Conservation (phyloP, 2,113 vertebrate species). For the Candoia aspera region DNA sequence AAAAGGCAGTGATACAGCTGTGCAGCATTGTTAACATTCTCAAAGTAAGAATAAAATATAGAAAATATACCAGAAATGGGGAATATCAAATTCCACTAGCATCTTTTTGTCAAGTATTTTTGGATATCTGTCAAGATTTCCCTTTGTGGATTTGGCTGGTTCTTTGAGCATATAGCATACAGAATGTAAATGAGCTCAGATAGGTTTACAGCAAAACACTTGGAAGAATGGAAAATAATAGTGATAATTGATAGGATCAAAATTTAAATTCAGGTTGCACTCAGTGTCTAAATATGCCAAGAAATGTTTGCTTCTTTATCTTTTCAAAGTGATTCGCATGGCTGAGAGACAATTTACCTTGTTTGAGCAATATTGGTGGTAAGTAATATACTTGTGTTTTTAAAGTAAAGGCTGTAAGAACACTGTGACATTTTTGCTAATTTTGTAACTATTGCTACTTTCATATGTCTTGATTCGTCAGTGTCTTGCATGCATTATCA, state of each 20-base stretch:
- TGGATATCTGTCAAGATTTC: slow-evolving; percentile 55
- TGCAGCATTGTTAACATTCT: slow-evolving; percentile 45
- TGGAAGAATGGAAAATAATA: slow-evolving; percentile 25
- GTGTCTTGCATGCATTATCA: slow-evolving; percentile 72
- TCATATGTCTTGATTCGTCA: slow-evolving; percentile 58
- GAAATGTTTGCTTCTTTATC: slow-evolving; percentile 61
- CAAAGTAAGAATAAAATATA: slow-evolving; percentile 44
- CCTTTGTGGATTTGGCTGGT: slow-evolving; percentile 53
- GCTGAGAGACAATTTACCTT: slow-evolving; percentile 69
- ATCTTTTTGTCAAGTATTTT: slow-evolving; percentile 55
- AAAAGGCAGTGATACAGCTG: slow-evolving; percentile 47
- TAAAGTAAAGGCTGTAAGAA: slow-evolving; percentile 73
- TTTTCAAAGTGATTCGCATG: slow-evolving; percentile 70
- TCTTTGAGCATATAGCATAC: slow-evolving; percentile 54
- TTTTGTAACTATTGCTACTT: slow-evolving; percentile 65
- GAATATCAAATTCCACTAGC: slow-evolving; percentile 29
- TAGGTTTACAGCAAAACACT: slow-evolving; percentile 63
- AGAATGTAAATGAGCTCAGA: slow-evolving; percentile 52
- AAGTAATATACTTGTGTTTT: slow-evolving; percentile 71
- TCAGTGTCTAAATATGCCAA: slow-evolving; percentile 64
- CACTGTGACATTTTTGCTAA: slow-evolving; percentile 76
- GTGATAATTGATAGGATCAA: slow-evolving; percentile 47
- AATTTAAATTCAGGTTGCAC: slow-evolving; percentile 49
- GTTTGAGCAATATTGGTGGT: slow-evolving; percentile 73
- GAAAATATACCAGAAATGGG: slow-evolving; percentile 35